Conservation (phyloP, 2,797 vertebrate species). For the Rhinoraja longicauda region DNA sequence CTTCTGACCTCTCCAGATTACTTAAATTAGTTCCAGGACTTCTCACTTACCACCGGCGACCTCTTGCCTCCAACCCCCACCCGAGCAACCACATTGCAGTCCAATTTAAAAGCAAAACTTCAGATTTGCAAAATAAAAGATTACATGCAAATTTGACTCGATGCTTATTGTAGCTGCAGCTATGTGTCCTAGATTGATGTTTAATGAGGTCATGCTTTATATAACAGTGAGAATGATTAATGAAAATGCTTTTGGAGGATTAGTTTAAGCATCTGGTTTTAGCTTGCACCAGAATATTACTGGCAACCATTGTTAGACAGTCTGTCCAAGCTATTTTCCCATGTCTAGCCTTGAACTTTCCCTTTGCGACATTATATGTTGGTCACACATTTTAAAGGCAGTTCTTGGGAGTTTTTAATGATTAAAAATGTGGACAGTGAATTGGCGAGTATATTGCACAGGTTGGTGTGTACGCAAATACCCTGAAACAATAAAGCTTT, state of each 20-base stretch:
- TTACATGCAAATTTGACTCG: background rate
- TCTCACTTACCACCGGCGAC: background rate
- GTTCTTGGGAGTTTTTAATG: conserved; percentile 17
- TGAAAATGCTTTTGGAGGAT: conserved; percentile 34
- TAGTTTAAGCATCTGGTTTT: conserved; percentile 28
- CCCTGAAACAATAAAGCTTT: background rate
- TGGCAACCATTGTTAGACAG: background rate
- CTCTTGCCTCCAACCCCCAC: background rate
- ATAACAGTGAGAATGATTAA: conserved; percentile 23
- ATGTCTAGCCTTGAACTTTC: conserved; percentile 28
- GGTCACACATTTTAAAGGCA: background rate
- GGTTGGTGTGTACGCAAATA: background rate
- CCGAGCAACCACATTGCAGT: background rate
- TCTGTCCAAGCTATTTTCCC: conserved; percentile 31
- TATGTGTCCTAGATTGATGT: conserved; percentile 10
- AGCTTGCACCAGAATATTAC: conserved; percentile 31
- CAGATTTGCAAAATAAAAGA: background rate
- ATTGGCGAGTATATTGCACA: background rate
- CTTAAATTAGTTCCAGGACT: background rate
- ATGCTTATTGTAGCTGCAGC: background rate
- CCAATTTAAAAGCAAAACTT: background rate
- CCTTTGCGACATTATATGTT: background rate
- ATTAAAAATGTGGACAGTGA: background rate
- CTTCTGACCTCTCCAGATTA: background rate
- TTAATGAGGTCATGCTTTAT: conserved; percentile 32